phyloP scores from a whole-genome alignment of 2,888 invertebrate genomes.

The Monoplex corrugatus region DNA sequence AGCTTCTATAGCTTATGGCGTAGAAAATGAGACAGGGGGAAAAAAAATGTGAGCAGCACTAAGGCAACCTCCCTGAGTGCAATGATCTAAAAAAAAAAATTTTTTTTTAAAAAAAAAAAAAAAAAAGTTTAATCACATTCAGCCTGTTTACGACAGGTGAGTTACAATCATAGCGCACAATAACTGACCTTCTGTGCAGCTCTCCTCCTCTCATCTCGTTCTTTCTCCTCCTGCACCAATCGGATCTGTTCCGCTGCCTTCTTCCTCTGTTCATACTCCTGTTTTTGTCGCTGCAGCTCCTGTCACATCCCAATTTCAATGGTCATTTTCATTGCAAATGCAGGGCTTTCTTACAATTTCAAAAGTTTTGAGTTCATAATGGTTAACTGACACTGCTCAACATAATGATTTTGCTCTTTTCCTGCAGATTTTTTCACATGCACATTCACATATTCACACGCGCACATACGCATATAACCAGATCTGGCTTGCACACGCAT shows the following conservation, averaged over 20 bases:
- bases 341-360: not conserved
- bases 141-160: too few relatives aligned
- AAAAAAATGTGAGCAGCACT: too few relatives aligned
- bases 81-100: too few relatives aligned
- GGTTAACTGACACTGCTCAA: not conserved
- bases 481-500: not conserved
- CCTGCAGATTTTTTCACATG: not conserved
- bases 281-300: conserved; percentile 80
- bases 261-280: conserved; percentile 79
- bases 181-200: conserved; percentile 64
- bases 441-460: not conserved
- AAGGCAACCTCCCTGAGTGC: too few relatives aligned
- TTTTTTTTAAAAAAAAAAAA: too few relatives aligned
- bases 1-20: too few relatives aligned
- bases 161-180: too few relatives aligned
- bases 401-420: too few relatives aligned
- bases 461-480: not conserved
- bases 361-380: not conserved
- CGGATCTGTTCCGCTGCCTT: conserved; percentile 77
- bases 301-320: conserved; percentile 54
- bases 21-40: too few relatives aligned
- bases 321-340: not conserved
- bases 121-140: too few relatives aligned
- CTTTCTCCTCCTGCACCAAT: conserved; percentile 75
- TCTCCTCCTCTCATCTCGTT: conserved; percentile 74